phyloP scores from a whole-genome alignment of 2,113 vertebrate species.

The Dasyprocta punctata region DNA sequence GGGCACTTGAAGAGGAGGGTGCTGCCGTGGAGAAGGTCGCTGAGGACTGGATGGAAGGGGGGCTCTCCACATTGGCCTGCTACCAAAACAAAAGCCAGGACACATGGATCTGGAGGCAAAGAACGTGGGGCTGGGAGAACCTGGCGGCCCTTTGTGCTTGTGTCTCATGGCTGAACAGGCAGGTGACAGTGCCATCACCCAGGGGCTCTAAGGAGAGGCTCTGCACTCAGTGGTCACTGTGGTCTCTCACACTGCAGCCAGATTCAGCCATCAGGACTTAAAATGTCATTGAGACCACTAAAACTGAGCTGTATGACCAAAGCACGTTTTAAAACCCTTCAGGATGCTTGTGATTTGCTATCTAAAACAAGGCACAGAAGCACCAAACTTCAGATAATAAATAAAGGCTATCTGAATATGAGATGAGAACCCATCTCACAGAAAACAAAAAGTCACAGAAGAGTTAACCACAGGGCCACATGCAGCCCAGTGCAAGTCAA shows the following conservation, averaged over 20 bases:
- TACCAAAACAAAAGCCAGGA: slow-evolving; percentile 81
- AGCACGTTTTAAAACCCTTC: background rate
- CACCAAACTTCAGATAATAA: background rate
- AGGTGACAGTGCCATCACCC: background rate
- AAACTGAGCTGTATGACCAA: background rate
- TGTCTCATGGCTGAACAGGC: background rate
- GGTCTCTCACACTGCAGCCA: background rate
- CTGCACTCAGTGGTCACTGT: background rate
- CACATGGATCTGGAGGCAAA: background rate
- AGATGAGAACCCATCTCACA: background rate
- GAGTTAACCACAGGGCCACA: background rate
- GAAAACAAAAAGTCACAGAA: background rate
- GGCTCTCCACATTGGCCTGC: slow-evolving; percentile 92
- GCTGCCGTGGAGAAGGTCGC: slow-evolving; percentile 86
- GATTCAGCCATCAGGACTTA: background rate
- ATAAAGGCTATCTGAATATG: no score
- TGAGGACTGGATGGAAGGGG: slow-evolving; percentile 87
- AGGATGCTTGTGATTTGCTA: background rate
- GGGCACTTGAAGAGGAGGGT: slow-evolving; percentile 84
- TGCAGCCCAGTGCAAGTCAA: background rate
- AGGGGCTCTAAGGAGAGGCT: background rate
- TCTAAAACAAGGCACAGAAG: background rate
- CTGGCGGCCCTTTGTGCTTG: background rate
- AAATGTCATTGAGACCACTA: background rate
- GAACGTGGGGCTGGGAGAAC: background rate